phyloP scores from a whole-genome alignment of 2,113 vertebrate species.

The Centropus unirufus region DNA sequence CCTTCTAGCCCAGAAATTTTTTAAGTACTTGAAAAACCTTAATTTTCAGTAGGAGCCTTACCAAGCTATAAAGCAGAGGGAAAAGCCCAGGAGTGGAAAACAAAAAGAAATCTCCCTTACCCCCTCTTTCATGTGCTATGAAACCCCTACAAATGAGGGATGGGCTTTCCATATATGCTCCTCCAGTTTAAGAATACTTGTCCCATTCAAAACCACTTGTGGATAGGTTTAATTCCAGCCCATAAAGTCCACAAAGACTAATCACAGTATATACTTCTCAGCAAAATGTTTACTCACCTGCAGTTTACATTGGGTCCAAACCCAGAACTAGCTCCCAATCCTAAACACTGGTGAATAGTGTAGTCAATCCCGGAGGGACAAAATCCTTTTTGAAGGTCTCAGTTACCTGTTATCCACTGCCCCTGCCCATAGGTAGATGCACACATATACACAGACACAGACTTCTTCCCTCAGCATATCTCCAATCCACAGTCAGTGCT shows the following conservation, averaged over 20 bases:
- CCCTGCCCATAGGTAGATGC: fast-evolving
- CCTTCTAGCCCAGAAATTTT: not conserved
- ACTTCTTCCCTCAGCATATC: not conserved
- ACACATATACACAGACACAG: not conserved
- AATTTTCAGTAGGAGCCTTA: not conserved
- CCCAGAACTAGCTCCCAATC: not conserved
- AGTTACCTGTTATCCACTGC: not conserved
- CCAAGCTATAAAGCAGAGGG: not conserved
- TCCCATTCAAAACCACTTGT: not conserved
- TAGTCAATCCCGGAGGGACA: not conserved
- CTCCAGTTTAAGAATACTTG: not conserved
- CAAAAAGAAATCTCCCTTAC: not conserved
- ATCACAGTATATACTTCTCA: not conserved
- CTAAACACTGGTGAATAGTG: not conserved
- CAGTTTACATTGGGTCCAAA: not conserved
- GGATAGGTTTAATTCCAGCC: not conserved
- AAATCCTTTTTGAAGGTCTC: not conserved
- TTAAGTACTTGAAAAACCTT: not conserved
- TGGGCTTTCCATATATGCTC: not conserved
- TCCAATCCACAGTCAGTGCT: not conserved
- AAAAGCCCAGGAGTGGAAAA: not conserved
- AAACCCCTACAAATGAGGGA: not conserved
- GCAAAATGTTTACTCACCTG: not conserved
- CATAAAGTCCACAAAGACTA: not conserved
- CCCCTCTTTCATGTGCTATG: not conserved